Conservation (phyloP, 1,140 invertebrate genomes). For the Drosophila lini region DNA sequence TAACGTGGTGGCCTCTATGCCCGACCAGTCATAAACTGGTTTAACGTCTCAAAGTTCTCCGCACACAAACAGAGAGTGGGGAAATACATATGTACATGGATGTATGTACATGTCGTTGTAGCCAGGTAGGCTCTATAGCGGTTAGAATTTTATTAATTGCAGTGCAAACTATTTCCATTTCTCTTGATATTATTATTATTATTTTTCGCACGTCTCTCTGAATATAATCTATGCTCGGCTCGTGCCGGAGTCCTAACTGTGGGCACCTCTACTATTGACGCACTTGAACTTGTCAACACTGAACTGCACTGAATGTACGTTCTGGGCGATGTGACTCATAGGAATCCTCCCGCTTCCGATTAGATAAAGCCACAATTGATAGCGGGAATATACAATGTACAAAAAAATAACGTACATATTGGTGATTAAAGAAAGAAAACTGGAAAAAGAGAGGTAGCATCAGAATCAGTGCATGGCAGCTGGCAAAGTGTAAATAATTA, state of each 20-base stretch:
- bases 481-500: conserved; percentile 69
- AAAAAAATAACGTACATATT: not conserved
- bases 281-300: conserved; percentile 46
- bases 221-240: too few relatives aligned
- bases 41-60: conserved; percentile 64
- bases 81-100: conserved; percentile 7
- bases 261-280: conserved; percentile 2
- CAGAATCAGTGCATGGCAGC: conserved; percentile 72
- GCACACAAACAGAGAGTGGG: not conserved
- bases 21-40: conserved; percentile 74
- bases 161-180: not conserved
- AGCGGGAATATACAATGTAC: conserved; percentile 5
- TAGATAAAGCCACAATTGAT: conserved; percentile 27
- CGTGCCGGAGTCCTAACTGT: not conserved
- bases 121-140: conserved; percentile 23
- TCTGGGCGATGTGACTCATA: not conserved
- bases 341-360: conserved; percentile 16
- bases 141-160: conserved; percentile 7
- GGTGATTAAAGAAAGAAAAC: not conserved
- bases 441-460: not conserved
- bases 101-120: not conserved
- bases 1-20: conserved; percentile 56
- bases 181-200: not conserved
- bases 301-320: conserved; percentile 16
- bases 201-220: not conserved